These are phyloP conservation scores for Alosa sapidissima DNA, from an alignment of 2,797 vertebrate species.

Conservation along the genomic window DNA sequence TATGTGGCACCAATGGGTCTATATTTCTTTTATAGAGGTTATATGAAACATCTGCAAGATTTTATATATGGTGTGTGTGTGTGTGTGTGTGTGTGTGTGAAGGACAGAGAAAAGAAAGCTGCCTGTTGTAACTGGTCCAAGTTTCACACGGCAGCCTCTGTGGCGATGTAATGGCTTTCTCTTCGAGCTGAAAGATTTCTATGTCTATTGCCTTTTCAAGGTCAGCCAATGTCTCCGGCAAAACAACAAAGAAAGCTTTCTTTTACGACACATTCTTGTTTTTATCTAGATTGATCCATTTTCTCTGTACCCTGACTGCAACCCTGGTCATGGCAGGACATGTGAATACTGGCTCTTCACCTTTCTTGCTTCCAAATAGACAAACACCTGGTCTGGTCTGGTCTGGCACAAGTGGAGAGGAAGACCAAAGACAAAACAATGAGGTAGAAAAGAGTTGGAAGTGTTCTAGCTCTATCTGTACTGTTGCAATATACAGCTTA, in stretches of 20 bases:
- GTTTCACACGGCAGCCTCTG: constrained; percentile 3
- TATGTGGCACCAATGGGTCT: not conserved
- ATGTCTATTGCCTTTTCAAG: constrained; percentile 28
- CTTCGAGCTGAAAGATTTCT: constrained; percentile 12
- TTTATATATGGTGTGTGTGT: not conserved
- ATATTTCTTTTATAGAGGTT: not conserved
- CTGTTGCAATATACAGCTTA: no score
- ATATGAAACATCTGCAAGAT: not conserved
- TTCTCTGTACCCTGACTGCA: not conserved
- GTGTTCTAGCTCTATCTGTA: no score
- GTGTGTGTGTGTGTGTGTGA: not conserved
- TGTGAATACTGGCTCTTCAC: constrained; percentile 13
- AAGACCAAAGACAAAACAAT: not conserved
- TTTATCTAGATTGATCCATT: constrained; percentile 11
- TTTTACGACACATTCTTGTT: constrained; percentile 23
- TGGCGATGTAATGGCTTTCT: constrained; percentile 19
- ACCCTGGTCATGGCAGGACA: not conserved
- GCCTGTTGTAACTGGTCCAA: constrained; percentile 25
- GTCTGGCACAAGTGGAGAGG: not conserved
- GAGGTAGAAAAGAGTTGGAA: not conserved
- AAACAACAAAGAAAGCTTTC: constrained; percentile 19
- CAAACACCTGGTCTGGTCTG: not conserved
- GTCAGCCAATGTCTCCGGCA: constrained; percentile 28
- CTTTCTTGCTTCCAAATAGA: not conserved
- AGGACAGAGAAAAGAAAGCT: not conserved